Evolutionary conservation across 2,888 invertebrate species (phyloP).

Genomic region (Odontocolon sp.): DNA sequence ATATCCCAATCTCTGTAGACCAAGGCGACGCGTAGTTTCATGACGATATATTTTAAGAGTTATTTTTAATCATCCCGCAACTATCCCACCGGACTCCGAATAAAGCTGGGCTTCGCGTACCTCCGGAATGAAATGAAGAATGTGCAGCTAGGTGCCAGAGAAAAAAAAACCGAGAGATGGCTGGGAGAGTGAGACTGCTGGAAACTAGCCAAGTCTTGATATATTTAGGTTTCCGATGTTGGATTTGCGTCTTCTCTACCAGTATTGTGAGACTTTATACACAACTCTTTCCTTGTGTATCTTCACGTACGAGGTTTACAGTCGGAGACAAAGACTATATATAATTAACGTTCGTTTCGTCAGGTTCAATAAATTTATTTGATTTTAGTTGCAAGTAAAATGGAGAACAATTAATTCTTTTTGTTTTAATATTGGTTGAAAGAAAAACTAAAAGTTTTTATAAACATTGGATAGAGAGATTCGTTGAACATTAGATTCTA

Average conservation of each 20-base stretch:
- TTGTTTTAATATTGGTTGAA: too few species aligned
- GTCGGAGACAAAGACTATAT: conserved; percentile 3
- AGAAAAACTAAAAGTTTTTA: too few species aligned
- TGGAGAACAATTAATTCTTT: too few species aligned
- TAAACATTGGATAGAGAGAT: too few species aligned
- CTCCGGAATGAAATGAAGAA: conserved; percentile 53
- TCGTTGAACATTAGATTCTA: too few species aligned
- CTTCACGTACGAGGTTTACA: neutral
- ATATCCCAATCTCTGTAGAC: neutral
- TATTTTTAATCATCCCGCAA: conserved; percentile 44
- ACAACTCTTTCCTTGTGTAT: neutral
- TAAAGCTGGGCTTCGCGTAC: conserved; percentile 32
- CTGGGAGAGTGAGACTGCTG: conserved; percentile 57
- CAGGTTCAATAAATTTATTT: neutral
- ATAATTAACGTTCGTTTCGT: neutral
- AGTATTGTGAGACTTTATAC: conserved; percentile 13
- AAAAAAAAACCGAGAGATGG: conserved; percentile 40
- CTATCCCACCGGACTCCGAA: conserved; percentile 47
- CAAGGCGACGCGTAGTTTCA: conserved; percentile 16
- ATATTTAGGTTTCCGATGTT: conserved; percentile 61
- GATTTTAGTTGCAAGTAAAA: too few species aligned
- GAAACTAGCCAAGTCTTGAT: conserved; percentile 63
- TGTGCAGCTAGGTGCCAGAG: conserved; percentile 41
- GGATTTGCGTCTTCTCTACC: conserved; percentile 49
- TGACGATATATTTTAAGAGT: conserved; percentile 28